phyloP scores from a whole-genome alignment of 92 coral and sea anemone genomes.

The Actinernus sp. region DNA sequence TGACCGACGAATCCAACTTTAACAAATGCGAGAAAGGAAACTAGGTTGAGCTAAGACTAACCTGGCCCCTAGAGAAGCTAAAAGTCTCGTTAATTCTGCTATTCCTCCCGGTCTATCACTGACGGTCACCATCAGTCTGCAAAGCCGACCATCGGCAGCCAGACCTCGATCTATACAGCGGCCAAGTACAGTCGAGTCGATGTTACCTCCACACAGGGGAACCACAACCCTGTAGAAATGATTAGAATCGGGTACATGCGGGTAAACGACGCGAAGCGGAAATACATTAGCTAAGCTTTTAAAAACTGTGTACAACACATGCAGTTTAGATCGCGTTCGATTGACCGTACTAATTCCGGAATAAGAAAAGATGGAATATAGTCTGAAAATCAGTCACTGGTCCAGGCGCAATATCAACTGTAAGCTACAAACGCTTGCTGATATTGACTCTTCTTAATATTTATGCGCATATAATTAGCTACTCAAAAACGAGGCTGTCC shows the following conservation, averaged over 20 bases:
- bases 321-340: too few species aligned
- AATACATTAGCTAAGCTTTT: not conserved
- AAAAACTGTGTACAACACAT: not conserved
- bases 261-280: not conserved
- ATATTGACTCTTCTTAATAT: too few species aligned
- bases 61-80: constrained; percentile 92
- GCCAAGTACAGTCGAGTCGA: constrained; percentile 92
- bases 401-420: too few species aligned
- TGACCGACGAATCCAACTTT: too few species aligned
- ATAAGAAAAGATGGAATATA: too few species aligned
- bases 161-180: constrained; percentile 94
- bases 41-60: constrained; percentile 2
- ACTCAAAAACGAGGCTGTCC: too few species aligned
- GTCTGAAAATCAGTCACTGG: too few species aligned
- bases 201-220: constrained; percentile 93
- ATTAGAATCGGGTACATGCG: too few species aligned
- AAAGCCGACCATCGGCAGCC: constrained; percentile 92
- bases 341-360: too few species aligned
- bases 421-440: too few species aligned
- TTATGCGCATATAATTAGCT: too few species aligned
- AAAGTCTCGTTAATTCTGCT: constrained; percentile 81
- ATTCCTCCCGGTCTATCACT: constrained; percentile 97
- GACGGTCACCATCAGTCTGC: constrained; percentile 89
- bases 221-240: constrained; percentile 85
- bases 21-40: too few species aligned